These are phyloP conservation scores for Pterostichus niger DNA, from an alignment of 2,888 invertebrate species.

Conservation along the genomic window DNA sequence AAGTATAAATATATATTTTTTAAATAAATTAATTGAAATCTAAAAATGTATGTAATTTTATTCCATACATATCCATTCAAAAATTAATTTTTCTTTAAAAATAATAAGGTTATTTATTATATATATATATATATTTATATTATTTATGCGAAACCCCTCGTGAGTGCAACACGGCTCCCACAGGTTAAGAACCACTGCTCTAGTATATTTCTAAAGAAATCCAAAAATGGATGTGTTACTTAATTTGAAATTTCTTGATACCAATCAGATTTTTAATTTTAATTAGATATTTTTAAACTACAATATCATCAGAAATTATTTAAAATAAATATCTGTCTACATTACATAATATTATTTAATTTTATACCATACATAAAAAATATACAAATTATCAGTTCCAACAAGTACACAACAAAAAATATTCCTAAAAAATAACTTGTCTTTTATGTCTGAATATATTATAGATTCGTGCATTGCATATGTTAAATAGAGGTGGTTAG, in stretches of 20 bases:
- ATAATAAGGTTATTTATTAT: no score
- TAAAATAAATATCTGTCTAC: background rate
- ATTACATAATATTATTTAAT: background rate
- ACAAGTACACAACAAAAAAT: background rate
- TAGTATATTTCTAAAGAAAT: background rate
- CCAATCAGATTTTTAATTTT: background rate
- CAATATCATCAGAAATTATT: background rate
- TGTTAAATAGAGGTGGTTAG: conserved; percentile 52
- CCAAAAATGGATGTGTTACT: conserved; percentile 1
- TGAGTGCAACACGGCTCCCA: no score
- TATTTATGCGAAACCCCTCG: no score
- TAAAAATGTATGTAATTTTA: no score
- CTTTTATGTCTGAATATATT: conserved; percentile 30
- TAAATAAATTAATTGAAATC: no score
- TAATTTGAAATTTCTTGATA: background rate
- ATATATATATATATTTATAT: no score
- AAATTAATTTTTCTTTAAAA: no score
- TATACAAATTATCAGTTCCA: background rate
- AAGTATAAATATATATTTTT: no score
- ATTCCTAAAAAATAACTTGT: conserved; percentile 8
- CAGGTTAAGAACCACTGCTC: no score
- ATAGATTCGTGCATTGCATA: conserved; percentile 57
- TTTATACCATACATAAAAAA: conserved; percentile 10
- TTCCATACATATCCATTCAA: no score
- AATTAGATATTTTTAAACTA: background rate